Conservation (phyloP, 2,888 invertebrate genomes). For the Torymus aiolomorphi region DNA sequence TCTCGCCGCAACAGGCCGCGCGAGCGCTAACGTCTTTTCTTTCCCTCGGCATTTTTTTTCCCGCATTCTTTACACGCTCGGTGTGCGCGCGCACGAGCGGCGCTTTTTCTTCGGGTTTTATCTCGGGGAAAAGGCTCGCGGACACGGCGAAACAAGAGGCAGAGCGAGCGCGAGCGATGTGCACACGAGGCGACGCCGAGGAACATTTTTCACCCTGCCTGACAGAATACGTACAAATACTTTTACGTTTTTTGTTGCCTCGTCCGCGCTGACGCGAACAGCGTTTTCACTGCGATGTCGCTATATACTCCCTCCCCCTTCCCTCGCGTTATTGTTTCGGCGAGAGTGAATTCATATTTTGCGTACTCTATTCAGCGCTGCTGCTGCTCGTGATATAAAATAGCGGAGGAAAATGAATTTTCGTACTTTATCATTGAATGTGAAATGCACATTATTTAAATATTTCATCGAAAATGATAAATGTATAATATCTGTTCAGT, state of each 20-base stretch:
- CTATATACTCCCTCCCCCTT: too few relatives aligned
- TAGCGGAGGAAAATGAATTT: too few relatives aligned
- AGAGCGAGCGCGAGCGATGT: too few relatives aligned
- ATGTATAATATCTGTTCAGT: too few relatives aligned
- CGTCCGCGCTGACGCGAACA: too few relatives aligned
- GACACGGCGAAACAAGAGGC: background rate
- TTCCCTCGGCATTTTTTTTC: background rate
- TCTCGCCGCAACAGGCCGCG: too few relatives aligned
- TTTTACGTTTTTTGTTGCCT: background rate
- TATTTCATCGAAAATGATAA: too few relatives aligned
- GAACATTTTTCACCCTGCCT: conserved; percentile 27
- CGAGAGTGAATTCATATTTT: conserved; percentile 3
- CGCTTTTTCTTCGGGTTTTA: background rate
- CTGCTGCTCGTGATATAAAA: too few relatives aligned
- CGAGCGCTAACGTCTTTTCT: background rate
- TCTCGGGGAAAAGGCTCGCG: background rate
- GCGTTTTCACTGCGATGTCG: too few relatives aligned
- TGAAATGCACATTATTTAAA: too few relatives aligned
- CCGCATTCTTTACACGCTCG: background rate
- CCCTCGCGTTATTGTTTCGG: conserved; percentile 6
- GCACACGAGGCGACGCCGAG: background rate
- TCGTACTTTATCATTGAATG: too few relatives aligned
- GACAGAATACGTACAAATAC: conserved; percentile 32
- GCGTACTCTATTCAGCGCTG: background rate
- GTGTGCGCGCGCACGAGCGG: background rate